Evolutionary conservation across 53 echinoderm and acorn worm genomes (phyloP).

Genomic region (Mesocentrotus franciscanus): DNA sequence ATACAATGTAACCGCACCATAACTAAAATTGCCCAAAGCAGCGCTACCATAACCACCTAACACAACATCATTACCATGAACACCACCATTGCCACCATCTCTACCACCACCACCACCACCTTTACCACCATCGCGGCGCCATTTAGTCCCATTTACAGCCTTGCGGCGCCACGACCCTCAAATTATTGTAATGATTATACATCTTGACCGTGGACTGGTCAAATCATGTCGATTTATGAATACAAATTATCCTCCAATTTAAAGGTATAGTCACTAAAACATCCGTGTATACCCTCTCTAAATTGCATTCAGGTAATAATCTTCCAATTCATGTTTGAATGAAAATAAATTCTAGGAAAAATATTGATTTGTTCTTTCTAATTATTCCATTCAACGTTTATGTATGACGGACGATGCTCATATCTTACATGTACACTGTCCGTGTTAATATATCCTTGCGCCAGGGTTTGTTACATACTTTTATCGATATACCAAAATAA

Average conservation of each 20-base stretch:
- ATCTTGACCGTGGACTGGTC: neutral
- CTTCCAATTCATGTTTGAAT: neutral
- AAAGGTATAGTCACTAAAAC: neutral
- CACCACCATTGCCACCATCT: neutral
- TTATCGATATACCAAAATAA: neutral
- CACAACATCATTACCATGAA: neutral
- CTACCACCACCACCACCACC: neutral
- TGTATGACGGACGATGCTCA: neutral
- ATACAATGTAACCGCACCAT: neutral
- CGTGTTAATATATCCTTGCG: conserved; percentile 1
- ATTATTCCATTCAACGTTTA: neutral
- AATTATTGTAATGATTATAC: no score
- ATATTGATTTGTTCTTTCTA: conserved; percentile 32
- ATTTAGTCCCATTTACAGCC: neutral
- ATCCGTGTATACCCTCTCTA: neutral
- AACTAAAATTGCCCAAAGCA: neutral
- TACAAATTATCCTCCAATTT: neutral
- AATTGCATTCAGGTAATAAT: neutral
- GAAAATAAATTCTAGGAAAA: conserved; percentile 2
- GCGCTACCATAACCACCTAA: neutral
- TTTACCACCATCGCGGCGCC: neutral
- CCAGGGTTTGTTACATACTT: neutral
- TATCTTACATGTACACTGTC: neutral
- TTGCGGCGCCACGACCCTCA: neutral
- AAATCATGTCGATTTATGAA: neutral